Conservation (phyloP, 2,888 invertebrate genomes). For the Teleogryllus oceanicus region DNA sequence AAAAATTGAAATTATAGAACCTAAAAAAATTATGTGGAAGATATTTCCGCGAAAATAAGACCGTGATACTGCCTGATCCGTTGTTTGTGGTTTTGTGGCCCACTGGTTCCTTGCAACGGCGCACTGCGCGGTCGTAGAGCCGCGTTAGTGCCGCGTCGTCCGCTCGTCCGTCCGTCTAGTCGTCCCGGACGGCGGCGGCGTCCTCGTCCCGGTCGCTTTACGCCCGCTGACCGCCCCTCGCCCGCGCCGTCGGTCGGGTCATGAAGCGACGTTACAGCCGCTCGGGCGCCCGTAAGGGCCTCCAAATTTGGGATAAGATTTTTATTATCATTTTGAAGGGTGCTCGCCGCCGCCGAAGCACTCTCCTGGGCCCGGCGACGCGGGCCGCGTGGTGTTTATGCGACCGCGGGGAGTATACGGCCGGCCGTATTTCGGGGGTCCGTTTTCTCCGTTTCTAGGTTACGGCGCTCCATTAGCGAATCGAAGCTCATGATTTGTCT, state of each 20-base stretch:
- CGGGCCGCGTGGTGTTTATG: background rate
- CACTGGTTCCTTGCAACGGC: too few species aligned
- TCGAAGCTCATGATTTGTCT: background rate
- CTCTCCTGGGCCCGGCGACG: background rate
- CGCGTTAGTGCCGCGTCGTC: too few species aligned
- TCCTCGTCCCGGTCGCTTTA: too few species aligned
- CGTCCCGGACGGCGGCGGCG: too few species aligned
- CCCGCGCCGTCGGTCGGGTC: background rate
- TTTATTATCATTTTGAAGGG: slow-evolving; percentile 7
- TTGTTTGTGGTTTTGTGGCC: too few species aligned
- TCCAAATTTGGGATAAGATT: slow-evolving; percentile 18
- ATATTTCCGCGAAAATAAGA: too few species aligned
- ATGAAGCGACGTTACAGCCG: background rate
- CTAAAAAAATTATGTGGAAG: too few species aligned
- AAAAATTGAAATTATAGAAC: too few species aligned
- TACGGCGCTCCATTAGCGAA: background rate
- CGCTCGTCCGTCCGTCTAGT: too few species aligned
- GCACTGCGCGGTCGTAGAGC: too few species aligned
- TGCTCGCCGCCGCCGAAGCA: background rate
- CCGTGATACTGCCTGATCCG: too few species aligned
- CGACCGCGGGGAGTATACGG: background rate
- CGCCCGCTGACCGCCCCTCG: too few species aligned
- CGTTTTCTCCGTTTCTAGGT: background rate
- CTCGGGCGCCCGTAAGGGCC: slow-evolving; percentile 3
- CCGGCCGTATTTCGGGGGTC: background rate